Conservation (phyloP, 2,797 vertebrate genomes). For the Furcifer pardalis region DNA sequence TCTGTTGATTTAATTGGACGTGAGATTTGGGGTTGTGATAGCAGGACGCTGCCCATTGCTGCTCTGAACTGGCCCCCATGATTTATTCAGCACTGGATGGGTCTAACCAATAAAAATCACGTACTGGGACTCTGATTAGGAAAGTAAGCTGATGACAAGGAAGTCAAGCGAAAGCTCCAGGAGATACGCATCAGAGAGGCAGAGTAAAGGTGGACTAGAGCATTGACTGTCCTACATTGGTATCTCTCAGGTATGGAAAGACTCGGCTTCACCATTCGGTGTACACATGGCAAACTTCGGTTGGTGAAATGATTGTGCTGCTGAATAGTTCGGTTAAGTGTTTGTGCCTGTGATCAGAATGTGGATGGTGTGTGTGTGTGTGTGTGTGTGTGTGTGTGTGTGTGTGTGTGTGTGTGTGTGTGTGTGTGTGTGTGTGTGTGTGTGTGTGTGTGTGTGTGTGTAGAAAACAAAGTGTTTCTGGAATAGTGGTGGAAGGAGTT, state of each 20-base stretch:
- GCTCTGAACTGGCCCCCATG: slow-evolving; percentile 82
- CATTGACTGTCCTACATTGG: slow-evolving; percentile 31
- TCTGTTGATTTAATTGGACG: slow-evolving; percentile 85
- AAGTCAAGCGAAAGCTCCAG: slow-evolving; percentile 62
- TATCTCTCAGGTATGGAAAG: slow-evolving; percentile 66
- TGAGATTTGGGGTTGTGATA: slow-evolving; percentile 81
- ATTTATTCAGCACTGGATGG: slow-evolving; percentile 92
- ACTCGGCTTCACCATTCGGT: slow-evolving; percentile 6
- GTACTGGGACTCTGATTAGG: slow-evolving; percentile 76
- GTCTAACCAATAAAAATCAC: slow-evolving; percentile 93
- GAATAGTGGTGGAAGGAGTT: not conserved
- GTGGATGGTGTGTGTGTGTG: not conserved
- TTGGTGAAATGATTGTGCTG: not conserved
- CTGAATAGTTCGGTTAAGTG: not conserved
- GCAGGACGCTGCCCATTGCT: slow-evolving; percentile 80
- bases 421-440: too few species aligned
- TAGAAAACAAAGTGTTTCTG: not conserved
- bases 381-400: too few species aligned
- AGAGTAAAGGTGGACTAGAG: not conserved
- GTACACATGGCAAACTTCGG: slow-evolving; percentile 49
- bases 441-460: too few species aligned
- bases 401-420: too few species aligned
- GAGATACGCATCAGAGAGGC: slow-evolving; percentile 32
- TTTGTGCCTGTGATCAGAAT: not conserved
- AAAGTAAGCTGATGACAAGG: slow-evolving; percentile 79